These are phyloP conservation scores for Siniperca obscura DNA, from an alignment of 2,797 vertebrate genomes.

Conservation along the genomic window DNA sequence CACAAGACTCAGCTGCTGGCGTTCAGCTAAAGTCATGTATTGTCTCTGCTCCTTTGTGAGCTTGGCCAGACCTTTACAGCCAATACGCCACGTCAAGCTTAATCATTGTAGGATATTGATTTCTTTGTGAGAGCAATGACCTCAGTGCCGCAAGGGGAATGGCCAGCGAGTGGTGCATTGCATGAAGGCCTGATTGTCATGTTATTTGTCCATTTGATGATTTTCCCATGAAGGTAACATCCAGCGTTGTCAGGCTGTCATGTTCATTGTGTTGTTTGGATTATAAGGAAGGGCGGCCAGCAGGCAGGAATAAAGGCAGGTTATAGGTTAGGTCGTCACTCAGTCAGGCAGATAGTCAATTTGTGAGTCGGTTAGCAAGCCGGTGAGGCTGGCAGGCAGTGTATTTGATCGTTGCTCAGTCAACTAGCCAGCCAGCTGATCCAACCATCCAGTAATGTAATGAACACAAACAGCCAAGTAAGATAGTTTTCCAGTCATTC, in stretches of 20 bases:
- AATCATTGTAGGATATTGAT: constrained; percentile 79
- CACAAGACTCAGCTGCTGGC: constrained; percentile 66
- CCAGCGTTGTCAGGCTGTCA: not conserved
- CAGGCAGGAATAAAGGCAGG: constrained; percentile 31
- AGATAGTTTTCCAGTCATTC: not conserved
- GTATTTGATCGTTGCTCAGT: constrained; percentile 41
- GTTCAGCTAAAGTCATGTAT: constrained; percentile 45
- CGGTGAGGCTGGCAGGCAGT: constrained; percentile 20
- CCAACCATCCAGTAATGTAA: constrained; percentile 25
- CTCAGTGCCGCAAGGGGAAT: constrained; percentile 36
- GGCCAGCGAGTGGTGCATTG: constrained; percentile 14
- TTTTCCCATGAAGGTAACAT: constrained; percentile 18
- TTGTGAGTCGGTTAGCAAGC: constrained; percentile 41
- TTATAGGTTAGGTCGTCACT: constrained; percentile 40
- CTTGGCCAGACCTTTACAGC: constrained; percentile 56
- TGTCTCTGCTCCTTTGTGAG: constrained; percentile 64
- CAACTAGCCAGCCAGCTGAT: constrained; percentile 31
- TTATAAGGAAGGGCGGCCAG: not conserved
- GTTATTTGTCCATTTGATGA: constrained; percentile 43
- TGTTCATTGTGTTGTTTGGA: constrained; percentile 24
- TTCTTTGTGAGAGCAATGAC: constrained; percentile 66
- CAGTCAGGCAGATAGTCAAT: constrained; percentile 56
- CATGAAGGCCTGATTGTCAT: constrained; percentile 21
- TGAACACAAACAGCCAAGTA: constrained; percentile 20
- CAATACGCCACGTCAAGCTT: constrained; percentile 63